Percentiles rank a stretch among this genome's conserved stretches.
These are phyloP conservation scores for Zaprionus capensis DNA, from an alignment of 1,140 invertebrate species.

Conservation along the genomic window DNA sequence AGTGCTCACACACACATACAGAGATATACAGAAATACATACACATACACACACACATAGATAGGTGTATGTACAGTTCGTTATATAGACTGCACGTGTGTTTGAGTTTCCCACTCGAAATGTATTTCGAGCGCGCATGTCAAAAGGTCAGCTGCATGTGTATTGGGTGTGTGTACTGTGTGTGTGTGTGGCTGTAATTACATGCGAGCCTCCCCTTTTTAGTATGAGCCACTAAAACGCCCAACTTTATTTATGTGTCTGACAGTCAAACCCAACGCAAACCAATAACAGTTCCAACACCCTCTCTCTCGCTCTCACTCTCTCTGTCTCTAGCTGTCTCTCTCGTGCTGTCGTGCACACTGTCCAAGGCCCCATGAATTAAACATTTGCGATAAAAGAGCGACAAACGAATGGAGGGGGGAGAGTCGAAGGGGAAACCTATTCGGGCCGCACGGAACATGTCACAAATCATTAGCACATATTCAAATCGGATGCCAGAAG, in stretches of 20 bases:
- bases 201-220: constrained; percentile 74
- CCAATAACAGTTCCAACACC: constrained; percentile 12
- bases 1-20: constrained; percentile 47
- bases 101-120: constrained; percentile 70
- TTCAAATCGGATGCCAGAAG: constrained; percentile 64
- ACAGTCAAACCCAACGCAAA: constrained; percentile 25
- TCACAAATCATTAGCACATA: constrained; percentile 82
- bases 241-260: constrained; percentile 75
- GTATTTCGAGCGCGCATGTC: constrained; percentile 81
- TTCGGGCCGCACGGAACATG: constrained; percentile 49
- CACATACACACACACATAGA: constrained; percentile 2
- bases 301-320: not conserved
- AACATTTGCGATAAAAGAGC: constrained; percentile 74
- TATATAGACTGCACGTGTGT: constrained; percentile 27
- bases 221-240: constrained; percentile 69
- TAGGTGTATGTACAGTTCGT: not conserved
- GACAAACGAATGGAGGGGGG: constrained; percentile 19
- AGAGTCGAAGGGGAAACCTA: not conserved
- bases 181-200: constrained; percentile 65
- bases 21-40: not conserved
- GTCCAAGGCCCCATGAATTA: constrained; percentile 65
- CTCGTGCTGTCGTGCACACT: constrained; percentile 10
- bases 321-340: not conserved
- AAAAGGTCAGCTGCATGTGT: constrained; percentile 67
- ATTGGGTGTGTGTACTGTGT: constrained; percentile 16